These are phyloP conservation scores for Amblyjoppa fuscipennis DNA, from an alignment of 2,888 invertebrate genomes.

Conservation along the genomic window DNA sequence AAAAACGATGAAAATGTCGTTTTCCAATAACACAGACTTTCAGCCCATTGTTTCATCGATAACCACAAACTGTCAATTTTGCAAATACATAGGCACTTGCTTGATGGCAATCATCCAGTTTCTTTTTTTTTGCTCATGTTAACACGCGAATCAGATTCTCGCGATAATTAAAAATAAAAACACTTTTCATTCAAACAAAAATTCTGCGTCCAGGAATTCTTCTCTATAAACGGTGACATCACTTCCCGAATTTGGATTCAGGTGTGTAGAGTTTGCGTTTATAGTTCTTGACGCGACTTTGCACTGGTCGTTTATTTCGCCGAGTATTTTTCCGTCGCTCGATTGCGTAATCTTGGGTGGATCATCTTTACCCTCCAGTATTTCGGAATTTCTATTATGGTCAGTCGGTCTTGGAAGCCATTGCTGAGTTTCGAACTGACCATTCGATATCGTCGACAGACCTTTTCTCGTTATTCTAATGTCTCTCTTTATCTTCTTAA, in stretches of 20 bases:
- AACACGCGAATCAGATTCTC: constrained; percentile 8
- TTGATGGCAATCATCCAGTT: neutral
- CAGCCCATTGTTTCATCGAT: constrained; percentile 5
- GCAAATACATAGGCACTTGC: neutral
- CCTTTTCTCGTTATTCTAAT: neutral
- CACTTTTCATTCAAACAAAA: constrained; percentile 46
- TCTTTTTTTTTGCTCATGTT: constrained; percentile 32
- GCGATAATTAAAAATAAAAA: neutral
- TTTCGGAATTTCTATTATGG: constrained; percentile 12
- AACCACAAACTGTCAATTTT: neutral
- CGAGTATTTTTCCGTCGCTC: constrained; percentile 46
- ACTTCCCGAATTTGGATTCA: neutral
- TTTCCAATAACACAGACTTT: constrained; percentile 27
- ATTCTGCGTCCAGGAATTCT: constrained; percentile 64
- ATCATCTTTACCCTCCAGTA: constrained; percentile 60
- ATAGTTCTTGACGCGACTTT: neutral
- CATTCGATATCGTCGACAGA: neutral
- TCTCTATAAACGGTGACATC: constrained; percentile 50
- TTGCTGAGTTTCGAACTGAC: neutral
- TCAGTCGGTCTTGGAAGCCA: neutral
- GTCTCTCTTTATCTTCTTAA: constrained; percentile 8
- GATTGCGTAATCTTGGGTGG: constrained; percentile 62
- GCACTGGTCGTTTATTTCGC: constrained; percentile 21
- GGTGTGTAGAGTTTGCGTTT: neutral
- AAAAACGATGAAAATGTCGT: constrained; percentile 25